A percentile compares a stretch with the other conserved stretches of the same genome.
Conservation (phyloP, 2,888 invertebrate genomes). For the Sinodicranocentrus sp. region DNA sequence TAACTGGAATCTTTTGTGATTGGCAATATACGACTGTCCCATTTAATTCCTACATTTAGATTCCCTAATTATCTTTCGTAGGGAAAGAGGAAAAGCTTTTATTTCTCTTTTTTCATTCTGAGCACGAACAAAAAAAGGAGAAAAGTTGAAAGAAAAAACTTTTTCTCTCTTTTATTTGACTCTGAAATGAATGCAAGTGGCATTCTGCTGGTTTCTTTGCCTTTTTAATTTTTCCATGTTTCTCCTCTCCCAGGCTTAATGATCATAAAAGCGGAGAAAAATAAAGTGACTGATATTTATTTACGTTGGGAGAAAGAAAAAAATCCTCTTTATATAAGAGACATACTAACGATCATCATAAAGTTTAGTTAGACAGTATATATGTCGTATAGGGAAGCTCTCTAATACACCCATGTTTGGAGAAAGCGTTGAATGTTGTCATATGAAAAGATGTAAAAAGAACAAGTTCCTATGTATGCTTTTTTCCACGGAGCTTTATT, state of each 20-base stretch:
- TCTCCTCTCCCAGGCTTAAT: constrained; percentile 4
- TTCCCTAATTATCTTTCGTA: constrained; percentile 34
- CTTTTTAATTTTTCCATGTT: background rate
- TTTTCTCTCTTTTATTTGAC: constrained; percentile 13
- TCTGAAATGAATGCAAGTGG: constrained; percentile 2
- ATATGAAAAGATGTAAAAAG: no score
- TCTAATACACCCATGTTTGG: no score
- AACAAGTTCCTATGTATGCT: no score
- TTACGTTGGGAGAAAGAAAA: background rate
- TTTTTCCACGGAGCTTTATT: background rate
- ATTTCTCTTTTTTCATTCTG: constrained; percentile 35
- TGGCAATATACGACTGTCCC: background rate
- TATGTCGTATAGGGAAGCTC: no score
- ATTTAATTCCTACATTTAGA: background rate
- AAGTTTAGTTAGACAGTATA: no score
- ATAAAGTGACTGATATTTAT: background rate
- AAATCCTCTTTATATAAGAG: background rate
- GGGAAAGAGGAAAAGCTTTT: constrained; percentile 10
- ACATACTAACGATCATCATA: no score
- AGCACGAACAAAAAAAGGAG: constrained; percentile 29
- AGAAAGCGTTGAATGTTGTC: no score
- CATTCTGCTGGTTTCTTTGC: background rate
- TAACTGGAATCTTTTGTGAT: background rate
- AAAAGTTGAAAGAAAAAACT: constrained; percentile 36
- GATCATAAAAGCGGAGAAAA: background rate